Base-by-base conservation (phyloP, 2,797 vertebrate species). In the Siniperca obscura region DNA sequence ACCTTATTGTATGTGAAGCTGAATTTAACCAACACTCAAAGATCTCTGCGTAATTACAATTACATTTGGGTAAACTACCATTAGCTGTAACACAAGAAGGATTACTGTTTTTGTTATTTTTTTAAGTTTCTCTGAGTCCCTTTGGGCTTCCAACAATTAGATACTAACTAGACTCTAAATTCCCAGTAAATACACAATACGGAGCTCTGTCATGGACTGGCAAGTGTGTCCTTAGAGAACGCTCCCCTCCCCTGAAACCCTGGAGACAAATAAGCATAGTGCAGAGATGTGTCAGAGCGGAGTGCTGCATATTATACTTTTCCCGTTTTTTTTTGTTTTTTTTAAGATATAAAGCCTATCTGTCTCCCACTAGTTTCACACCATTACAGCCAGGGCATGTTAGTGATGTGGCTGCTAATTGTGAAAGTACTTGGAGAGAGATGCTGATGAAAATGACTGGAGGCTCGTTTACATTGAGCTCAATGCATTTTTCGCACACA, bases 401-500 rank as follows among this genome's bases (percentile, higher is more conserved):
- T 96, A 93, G 93, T 96, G 95, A 95, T 94, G 95, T 89, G 87
- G 93, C 73, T 90, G 90, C 93, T 97, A 96, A 97, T 96, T 96
- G 96, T 95, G 93, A 94, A 94, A 94, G 94, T 95, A 94, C 96
- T 96, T 95, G 94, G 30, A 48, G 16, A 55, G 62, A 38, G 94
- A 94, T 93, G 95, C 91, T 94, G 60, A 30, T 55, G 34, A 65
- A 57, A 74, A 59, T 50, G 30, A 42, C 94, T 90, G 91, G 89
- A 94, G 93, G 91, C 52, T 44, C 27, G 42, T 79, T 81, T 69
- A 83, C 53, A 75, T 59, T 36, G n/a, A 61, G 34, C 70, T 55
- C n/a, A 36, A 27, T 52, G 25, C 25, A 7, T 73, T 36, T 60
- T 55, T 25, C 0, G 11, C 44, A 27, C 4, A 55, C 16, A 9